Evolutionary conservation across 2,113 vertebrate genomes (phyloP).

Genomic region (Paracanthobrama guichenoti): DNA sequence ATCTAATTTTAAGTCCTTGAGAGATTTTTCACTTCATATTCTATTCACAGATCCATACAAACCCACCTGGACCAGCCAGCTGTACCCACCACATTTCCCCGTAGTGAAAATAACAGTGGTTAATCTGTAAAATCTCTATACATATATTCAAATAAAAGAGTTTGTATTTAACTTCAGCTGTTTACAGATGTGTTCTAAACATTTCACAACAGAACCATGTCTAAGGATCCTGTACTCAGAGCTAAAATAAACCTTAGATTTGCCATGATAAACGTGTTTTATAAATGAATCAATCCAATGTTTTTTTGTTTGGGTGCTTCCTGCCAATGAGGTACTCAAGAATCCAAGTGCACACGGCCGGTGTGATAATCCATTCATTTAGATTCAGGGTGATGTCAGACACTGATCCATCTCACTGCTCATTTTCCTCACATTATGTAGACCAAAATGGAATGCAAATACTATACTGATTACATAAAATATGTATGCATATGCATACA

Average conservation of each 20-base stretch:
- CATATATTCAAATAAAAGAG: background rate
- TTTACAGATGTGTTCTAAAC: background rate
- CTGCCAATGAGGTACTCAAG: slow-evolving; percentile 30
- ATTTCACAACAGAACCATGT: background rate
- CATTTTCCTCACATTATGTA: slow-evolving; percentile 51
- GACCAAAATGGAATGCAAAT: slow-evolving; percentile 45
- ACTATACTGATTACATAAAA: slow-evolving; percentile 7
- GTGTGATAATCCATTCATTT: slow-evolving; percentile 58
- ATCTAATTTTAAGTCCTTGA: background rate
- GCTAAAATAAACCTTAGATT: background rate
- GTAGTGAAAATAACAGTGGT: background rate
- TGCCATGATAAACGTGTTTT: background rate
- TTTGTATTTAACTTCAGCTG: background rate
- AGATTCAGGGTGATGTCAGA: slow-evolving; percentile 52
- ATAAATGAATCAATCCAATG: background rate
- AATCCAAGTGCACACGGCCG: slow-evolving; percentile 22
- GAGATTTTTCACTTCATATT: slow-evolving; percentile 1
- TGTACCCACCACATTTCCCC: background rate
- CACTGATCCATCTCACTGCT: slow-evolving; percentile 37
- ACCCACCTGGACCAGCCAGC: background rate
- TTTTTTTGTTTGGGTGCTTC: background rate
- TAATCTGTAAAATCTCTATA: background rate
- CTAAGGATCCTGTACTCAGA: background rate
- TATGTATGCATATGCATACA: background rate
- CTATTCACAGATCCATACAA: background rate